Evolutionary conservation across 2,113 vertebrate genomes (phyloP).

Genomic region (Excalfactoria chinensis): DNA sequence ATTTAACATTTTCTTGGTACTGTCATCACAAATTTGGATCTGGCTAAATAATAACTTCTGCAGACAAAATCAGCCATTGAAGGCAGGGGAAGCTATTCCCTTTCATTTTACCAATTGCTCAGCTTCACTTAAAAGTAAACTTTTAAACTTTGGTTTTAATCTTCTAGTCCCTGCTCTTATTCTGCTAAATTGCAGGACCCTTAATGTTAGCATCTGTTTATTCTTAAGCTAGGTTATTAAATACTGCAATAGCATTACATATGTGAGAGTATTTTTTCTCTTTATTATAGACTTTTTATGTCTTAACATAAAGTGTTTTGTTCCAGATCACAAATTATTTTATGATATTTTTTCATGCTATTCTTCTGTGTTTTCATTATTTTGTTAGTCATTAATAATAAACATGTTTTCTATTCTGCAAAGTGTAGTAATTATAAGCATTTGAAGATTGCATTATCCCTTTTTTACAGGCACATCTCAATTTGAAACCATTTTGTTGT

Average conservation of each 20-base stretch:
- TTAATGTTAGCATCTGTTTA: not conserved
- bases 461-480: not conserved
- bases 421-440: not conserved
- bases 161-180: not conserved
- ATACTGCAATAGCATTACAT: not conserved
- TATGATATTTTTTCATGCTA: not conserved
- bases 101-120: not conserved
- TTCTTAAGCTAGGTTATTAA: not conserved
- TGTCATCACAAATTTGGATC: not conserved
- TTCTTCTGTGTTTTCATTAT: not conserved
- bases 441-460: not conserved
- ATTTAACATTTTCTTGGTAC: not conserved
- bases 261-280: not conserved
- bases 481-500: not conserved
- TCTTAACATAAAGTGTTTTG: not conserved
- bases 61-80: not conserved
- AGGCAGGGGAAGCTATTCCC: not conserved
- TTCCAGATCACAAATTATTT: not conserved
- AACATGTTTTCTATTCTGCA: not conserved
- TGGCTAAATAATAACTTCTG: not conserved
- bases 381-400: not conserved
- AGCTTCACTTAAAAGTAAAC: not conserved
- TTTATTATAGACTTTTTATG: not conserved
- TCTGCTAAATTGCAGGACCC: not conserved
- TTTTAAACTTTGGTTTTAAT: not conserved